phyloP scores from a whole-genome alignment of 1,140 invertebrate species.

The Trichonephila inaurata region DNA sequence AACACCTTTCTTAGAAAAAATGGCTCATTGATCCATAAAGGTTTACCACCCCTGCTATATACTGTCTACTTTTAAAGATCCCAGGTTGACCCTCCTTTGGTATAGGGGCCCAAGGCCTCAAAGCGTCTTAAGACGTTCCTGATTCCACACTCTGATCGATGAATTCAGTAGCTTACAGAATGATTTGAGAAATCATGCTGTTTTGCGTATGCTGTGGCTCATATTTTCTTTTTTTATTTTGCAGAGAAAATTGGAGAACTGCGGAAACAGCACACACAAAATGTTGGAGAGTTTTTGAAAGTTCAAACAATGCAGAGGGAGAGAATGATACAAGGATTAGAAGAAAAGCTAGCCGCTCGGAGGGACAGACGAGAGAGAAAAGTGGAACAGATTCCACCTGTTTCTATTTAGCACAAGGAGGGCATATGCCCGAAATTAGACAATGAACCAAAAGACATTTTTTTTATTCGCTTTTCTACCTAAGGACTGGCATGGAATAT shows the following conservation, averaged over 20 bases:
- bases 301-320: slow-evolving; percentile 67
- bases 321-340: slow-evolving; percentile 70
- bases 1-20: too few species aligned
- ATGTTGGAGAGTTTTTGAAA: slow-evolving; percentile 72
- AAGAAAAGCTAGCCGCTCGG: slow-evolving; percentile 70
- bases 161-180: too few species aligned
- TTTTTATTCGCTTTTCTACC: not conserved
- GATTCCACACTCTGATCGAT: too few species aligned
- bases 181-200: too few species aligned
- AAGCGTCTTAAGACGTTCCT: too few species aligned
- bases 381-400: slow-evolving; percentile 72
- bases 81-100: too few species aligned
- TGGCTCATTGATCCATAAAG: too few species aligned
- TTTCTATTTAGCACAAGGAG: slow-evolving; percentile 58
- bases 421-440: not conserved
- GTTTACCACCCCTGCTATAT: too few species aligned
- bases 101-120: too few species aligned
- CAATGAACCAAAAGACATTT: too few species aligned
- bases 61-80: too few species aligned
- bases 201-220: too few species aligned
- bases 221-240: not conserved
- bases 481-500: not conserved
- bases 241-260: slow-evolving; percentile 72
- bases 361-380: slow-evolving; percentile 68
- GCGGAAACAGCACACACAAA: slow-evolving; percentile 63